These are phyloP conservation scores for Tetramorium bicarinatum DNA, from an alignment of 2,888 invertebrate genomes.

Conservation along the genomic window DNA sequence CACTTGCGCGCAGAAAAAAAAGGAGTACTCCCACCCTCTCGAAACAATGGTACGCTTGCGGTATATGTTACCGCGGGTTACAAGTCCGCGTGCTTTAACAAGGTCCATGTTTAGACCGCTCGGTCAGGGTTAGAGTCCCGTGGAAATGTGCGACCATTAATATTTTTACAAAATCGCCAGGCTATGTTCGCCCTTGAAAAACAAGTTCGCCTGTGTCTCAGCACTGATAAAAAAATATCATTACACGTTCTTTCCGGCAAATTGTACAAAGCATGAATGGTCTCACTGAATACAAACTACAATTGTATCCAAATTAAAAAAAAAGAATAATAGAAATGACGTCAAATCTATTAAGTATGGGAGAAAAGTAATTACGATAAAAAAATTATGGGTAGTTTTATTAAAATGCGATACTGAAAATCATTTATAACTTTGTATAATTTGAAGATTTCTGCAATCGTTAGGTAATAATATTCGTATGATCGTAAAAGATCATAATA, in stretches of 20 bases:
- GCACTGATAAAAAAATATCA: constrained; percentile 35
- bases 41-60: constrained; percentile 78
- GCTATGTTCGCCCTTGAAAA: constrained; percentile 67
- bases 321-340: background rate
- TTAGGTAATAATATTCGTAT: background rate
- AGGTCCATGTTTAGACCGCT: constrained; percentile 80
- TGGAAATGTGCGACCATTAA: constrained; percentile 72
- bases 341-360: background rate
- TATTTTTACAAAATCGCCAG: constrained; percentile 77
- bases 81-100: constrained; percentile 81
- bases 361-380: background rate
- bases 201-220: constrained; percentile 19
- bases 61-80: constrained; percentile 77
- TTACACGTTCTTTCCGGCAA: background rate
- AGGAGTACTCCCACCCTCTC: constrained; percentile 69
- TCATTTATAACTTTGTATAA: background rate
- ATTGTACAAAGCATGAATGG: background rate
- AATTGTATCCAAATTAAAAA: background rate
- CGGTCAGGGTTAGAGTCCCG: constrained; percentile 64
- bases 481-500: background rate
- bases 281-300: background rate
- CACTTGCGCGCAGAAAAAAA: constrained; percentile 50
- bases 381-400: background rate
- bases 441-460: background rate
- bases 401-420: background rate